A percentile compares a stretch with the other conserved stretches of the same genome.
Conservation (phyloP, 2,113 vertebrate species). For the Clupea harengus region DNA sequence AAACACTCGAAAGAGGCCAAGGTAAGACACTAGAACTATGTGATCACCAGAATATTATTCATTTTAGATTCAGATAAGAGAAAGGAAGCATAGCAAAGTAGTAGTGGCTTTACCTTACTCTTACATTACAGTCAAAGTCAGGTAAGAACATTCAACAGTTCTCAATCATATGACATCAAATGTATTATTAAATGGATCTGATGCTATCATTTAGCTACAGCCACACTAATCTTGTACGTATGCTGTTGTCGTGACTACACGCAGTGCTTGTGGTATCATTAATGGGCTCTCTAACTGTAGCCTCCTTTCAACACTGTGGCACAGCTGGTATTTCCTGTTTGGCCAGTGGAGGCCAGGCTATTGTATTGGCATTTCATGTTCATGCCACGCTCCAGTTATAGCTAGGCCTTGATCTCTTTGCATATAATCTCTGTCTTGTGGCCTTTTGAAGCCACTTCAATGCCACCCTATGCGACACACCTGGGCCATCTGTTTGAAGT, state of each 20-base stretch:
- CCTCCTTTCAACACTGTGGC: not conserved
- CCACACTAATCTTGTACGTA: not conserved
- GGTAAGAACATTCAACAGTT: not conserved
- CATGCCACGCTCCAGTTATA: not conserved
- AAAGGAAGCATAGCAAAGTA: not conserved
- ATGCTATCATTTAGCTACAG: not conserved
- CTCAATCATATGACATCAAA: not conserved
- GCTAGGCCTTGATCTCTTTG: not conserved
- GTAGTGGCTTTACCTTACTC: not conserved
- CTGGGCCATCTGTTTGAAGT: not conserved
- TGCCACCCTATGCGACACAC: not conserved
- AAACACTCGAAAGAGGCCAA: conserved; percentile 73
- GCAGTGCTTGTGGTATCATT: conserved; percentile 5
- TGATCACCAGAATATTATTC: not conserved
- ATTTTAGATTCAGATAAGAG: not conserved
- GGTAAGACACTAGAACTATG: conserved; percentile 64
- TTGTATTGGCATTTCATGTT: not conserved
- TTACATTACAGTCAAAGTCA: not conserved
- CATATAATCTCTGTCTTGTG: not conserved
- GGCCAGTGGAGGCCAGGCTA: conserved; percentile 34
- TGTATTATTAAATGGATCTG: not conserved
- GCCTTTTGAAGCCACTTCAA: conserved; percentile 1
- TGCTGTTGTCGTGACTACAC: not conserved
- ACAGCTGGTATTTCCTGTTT: conserved; percentile 60
- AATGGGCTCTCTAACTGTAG: not conserved